A percentile compares a stretch with the other conserved stretches of the same genome.
phyloP scores from a whole-genome alignment of 2,113 vertebrate genomes.

The Galeopterus variegatus region DNA sequence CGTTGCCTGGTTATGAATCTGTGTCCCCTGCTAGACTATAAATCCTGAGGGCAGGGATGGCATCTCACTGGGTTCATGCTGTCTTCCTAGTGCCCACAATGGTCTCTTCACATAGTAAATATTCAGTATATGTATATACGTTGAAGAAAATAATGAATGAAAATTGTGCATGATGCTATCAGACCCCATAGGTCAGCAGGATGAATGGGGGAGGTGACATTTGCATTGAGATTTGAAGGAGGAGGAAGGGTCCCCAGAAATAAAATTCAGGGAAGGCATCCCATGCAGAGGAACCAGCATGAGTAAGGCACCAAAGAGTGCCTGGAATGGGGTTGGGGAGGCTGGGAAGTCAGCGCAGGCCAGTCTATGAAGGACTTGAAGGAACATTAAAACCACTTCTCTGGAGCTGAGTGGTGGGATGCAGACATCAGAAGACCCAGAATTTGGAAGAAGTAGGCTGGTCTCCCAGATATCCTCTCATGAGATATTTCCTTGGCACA shows the following conservation, averaged over 20 bases:
- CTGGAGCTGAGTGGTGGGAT: neutral
- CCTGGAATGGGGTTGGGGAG: neutral
- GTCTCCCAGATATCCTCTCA: no score
- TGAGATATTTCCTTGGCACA: neutral
- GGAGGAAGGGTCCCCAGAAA: neutral
- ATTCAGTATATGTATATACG: neutral
- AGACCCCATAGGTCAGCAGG: neutral
- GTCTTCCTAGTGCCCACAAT: neutral
- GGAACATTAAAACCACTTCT: neutral
- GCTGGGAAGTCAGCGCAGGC: neutral
- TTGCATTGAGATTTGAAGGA: neutral
- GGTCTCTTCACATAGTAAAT: neutral
- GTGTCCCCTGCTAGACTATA: neutral
- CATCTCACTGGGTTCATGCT: neutral
- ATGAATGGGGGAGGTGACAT: no score
- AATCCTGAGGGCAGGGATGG: neutral
- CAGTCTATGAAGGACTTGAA: neutral
- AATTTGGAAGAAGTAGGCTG: neutral
- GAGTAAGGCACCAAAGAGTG: neutral
- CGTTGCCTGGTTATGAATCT: neutral
- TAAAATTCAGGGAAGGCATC: neutral
- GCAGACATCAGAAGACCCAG: neutral
- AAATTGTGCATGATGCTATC: neutral
- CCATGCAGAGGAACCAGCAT: neutral
- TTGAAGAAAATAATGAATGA: neutral